Conservation (phyloP, 2,797 vertebrate species). For the Enoplosus armatus region DNA sequence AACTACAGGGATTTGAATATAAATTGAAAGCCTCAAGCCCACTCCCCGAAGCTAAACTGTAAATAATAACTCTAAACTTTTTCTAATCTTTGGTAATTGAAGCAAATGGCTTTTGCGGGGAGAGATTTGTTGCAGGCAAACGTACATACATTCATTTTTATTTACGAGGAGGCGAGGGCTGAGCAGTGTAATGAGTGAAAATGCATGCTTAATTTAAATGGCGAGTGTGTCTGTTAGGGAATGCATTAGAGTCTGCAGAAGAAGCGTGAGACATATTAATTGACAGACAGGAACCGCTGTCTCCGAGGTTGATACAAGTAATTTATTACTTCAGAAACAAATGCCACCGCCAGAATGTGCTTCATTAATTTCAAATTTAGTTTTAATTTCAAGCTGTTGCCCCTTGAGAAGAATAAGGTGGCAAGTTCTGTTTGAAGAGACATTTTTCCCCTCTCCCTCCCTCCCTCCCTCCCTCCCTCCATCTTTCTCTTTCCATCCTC, state of each 20-base stretch:
- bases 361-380: constrained; percentile 99
- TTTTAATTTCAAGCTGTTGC: constrained; percentile 99
- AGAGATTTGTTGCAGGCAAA: constrained; percentile 88
- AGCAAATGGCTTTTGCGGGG: constrained; percentile 86
- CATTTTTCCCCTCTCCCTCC: constrained; percentile 82
- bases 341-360: constrained; percentile 99
- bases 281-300: constrained; percentile 99
- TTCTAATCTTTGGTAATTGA: constrained; percentile 88
- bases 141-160: constrained; percentile 94
- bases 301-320: constrained; percentile 99
- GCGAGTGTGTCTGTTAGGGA: constrained; percentile 99
- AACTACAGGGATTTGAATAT: constrained; percentile 83
- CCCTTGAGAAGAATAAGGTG: constrained; percentile 99
- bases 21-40: constrained; percentile 82
- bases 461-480: constrained; percentile 56
- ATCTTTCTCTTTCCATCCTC: constrained; percentile 68
- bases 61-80: constrained; percentile 88
- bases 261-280: constrained; percentile 99
- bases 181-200: constrained; percentile 96
- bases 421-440: constrained; percentile 99
- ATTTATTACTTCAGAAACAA: constrained; percentile 99
- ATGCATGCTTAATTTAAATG: constrained; percentile 99
- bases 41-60: constrained; percentile 85
- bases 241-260: constrained; percentile 97
- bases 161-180: constrained; percentile 93